These are phyloP conservation scores for Halictus ligatus DNA, from an alignment of 2,888 invertebrate genomes.

Conservation along the genomic window DNA sequence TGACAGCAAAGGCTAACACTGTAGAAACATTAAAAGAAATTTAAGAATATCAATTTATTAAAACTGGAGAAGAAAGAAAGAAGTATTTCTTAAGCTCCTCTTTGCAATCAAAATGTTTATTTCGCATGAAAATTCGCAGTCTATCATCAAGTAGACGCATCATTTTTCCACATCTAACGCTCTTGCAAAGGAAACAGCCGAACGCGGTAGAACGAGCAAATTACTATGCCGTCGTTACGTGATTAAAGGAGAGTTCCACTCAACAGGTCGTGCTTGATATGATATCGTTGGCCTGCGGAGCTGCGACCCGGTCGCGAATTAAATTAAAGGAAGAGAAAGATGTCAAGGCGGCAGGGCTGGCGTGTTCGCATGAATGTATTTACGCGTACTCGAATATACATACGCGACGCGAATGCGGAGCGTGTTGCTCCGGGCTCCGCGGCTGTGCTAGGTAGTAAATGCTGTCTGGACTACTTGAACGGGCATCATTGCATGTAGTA, in stretches of 20 bases:
- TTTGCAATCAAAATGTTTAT: too few relatives aligned
- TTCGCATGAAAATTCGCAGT: too few relatives aligned
- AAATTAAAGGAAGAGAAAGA: constrained; percentile 2
- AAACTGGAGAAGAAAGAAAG: too few relatives aligned
- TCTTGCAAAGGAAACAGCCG: too few relatives aligned
- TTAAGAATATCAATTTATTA: too few relatives aligned
- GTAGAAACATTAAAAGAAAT: too few relatives aligned
- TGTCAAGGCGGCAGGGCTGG: constrained; percentile 22
- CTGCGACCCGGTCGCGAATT: neutral
- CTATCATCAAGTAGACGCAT: neutral
- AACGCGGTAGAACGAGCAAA: neutral
- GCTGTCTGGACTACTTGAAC: constrained; percentile 35
- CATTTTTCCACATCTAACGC: neutral
- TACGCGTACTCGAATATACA: constrained; percentile 6
- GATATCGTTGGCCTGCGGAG: neutral
- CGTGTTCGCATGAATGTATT: constrained; percentile 1
- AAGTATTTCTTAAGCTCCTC: too few relatives aligned
- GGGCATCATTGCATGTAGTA: constrained; percentile 2
- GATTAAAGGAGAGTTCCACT: constrained; percentile 10
- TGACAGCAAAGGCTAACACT: too few relatives aligned
- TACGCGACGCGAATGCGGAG: neutral
- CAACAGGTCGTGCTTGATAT: neutral
- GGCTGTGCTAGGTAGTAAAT: constrained; percentile 10
- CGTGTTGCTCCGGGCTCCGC: neutral
- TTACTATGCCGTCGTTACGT: neutral